phyloP scores from a whole-genome alignment of 1,140 invertebrate genomes.

The Thrips palmi region DNA sequence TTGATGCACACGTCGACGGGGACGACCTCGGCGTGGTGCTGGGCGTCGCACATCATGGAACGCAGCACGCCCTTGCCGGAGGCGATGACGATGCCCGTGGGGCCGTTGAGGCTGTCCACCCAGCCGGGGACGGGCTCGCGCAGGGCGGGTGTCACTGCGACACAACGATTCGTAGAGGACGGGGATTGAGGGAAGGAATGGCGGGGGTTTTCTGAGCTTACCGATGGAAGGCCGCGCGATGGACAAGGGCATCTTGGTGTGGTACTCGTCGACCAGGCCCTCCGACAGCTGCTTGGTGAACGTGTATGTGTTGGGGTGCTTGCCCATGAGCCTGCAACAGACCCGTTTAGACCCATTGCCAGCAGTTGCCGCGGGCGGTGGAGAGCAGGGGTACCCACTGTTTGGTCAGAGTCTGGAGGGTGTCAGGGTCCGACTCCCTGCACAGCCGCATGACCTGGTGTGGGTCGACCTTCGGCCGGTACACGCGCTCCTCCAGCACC shows the following conservation, averaged over 20 bases:
- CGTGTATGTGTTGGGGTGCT: constrained; percentile 15
- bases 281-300: constrained; percentile 15
- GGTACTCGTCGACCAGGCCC: constrained; percentile 11
- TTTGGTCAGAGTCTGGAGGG: neutral
- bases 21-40: constrained; percentile 34
- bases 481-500: constrained; percentile 27
- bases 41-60: constrained; percentile 28
- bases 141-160: constrained; percentile 40
- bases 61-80: constrained; percentile 64
- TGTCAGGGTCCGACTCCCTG: constrained; percentile 23
- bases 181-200: constrained; percentile 1
- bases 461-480: constrained; percentile 33
- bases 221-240: constrained; percentile 14
- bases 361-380: too few relatives aligned
- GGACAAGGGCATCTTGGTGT: constrained; percentile 8
- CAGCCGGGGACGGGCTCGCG: constrained; percentile 61
- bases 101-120: constrained; percentile 87
- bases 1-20: constrained; percentile 45
- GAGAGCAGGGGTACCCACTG: neutral
- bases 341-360: too few relatives aligned
- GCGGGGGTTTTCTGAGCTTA: constrained; percentile 4
- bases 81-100: constrained; percentile 58
- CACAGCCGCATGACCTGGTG: constrained; percentile 35
- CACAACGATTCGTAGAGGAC: constrained; percentile 9
- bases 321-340: constrained; percentile 9